phyloP scores from a whole-genome alignment of 2,888 invertebrate species.

The Rhogogaster chlorosoma region DNA sequence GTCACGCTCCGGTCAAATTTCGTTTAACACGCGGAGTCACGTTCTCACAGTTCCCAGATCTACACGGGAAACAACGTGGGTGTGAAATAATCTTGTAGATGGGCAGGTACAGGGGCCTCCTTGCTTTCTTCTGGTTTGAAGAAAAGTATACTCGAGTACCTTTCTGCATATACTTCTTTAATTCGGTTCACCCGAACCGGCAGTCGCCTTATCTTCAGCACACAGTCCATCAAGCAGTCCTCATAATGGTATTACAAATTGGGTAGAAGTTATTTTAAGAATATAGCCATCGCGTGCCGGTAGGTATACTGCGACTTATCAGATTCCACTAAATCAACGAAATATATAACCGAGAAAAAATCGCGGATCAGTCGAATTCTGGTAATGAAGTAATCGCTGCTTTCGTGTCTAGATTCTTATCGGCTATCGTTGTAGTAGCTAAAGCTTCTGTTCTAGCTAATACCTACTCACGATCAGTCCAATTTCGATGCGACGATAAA shows the following conservation, averaged over 20 bases:
- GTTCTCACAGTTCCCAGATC: slow-evolving; percentile 31
- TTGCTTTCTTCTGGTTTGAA: slow-evolving; percentile 5
- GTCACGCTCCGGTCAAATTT: slow-evolving; percentile 41
- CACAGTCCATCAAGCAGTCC: neutral
- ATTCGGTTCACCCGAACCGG: neutral
- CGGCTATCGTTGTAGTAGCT: neutral
- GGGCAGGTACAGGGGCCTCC: neutral
- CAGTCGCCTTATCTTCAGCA: neutral
- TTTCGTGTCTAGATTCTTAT: slow-evolving; percentile 12
- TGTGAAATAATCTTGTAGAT: slow-evolving; percentile 27
- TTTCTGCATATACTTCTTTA: neutral
- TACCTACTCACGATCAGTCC: neutral
- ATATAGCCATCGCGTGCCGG: neutral
- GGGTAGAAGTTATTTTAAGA: neutral
- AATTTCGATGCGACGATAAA: neutral
- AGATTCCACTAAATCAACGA: neutral
- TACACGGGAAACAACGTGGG: slow-evolving; percentile 19
- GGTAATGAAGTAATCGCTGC: slow-evolving; percentile 24
- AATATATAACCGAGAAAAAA: neutral
- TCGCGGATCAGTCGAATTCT: slow-evolving; percentile 6
- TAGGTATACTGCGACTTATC: neutral
- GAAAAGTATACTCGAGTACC: neutral
- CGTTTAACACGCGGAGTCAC: slow-evolving; percentile 47
- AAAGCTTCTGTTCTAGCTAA: neutral
- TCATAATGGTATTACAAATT: neutral